Conservation (phyloP, 1,140 invertebrate genomes). For the Ladona fulva region DNA sequence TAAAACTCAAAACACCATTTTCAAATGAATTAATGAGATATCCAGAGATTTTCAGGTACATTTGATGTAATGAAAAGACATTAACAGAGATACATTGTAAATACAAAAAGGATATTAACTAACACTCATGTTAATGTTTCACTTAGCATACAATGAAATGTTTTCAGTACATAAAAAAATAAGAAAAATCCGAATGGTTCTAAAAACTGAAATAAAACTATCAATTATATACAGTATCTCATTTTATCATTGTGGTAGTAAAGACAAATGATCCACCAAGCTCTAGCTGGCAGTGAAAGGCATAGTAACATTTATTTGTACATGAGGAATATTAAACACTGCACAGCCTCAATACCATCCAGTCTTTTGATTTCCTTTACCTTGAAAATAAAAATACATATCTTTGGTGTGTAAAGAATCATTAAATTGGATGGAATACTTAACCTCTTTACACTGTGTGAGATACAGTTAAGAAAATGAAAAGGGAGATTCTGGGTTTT, state of each 20-base stretch:
- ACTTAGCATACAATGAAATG: neutral
- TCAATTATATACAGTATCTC: neutral
- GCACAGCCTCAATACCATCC: neutral
- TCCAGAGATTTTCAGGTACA: neutral
- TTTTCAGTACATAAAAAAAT: neutral
- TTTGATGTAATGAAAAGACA: neutral
- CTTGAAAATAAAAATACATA: neutral
- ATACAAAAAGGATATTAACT: neutral
- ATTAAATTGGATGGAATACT: neutral
- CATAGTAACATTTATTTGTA: constrained; percentile 3
- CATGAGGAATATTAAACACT: neutral
- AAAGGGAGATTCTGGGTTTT: neutral
- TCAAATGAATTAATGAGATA: too few species aligned
- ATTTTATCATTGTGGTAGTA: neutral
- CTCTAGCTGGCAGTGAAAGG: neutral
- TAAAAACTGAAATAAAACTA: neutral
- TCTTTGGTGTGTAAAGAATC: constrained; percentile 1
- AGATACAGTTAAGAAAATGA: neutral
- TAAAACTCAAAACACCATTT: too few species aligned
- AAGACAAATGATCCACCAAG: neutral
- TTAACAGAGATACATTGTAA: neutral
- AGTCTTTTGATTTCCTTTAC: neutral
- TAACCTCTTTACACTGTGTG: neutral
- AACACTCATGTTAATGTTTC: neutral
- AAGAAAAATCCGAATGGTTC: neutral